Evolutionary conservation across 2,888 invertebrate species (phyloP).

Genomic region (Adelphocoris suturalis): DNA sequence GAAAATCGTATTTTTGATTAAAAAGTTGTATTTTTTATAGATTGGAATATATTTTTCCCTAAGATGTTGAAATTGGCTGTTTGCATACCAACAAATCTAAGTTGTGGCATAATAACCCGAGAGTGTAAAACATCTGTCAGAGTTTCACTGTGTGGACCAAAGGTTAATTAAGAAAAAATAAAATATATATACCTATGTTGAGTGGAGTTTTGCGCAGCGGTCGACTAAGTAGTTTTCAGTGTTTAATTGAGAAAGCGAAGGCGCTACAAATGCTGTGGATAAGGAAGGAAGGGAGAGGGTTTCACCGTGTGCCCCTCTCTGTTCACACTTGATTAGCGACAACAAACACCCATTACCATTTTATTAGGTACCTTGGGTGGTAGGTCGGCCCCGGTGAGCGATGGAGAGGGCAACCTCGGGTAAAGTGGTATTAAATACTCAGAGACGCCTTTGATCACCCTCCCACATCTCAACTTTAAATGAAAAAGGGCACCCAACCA

Average conservation of each 20-base stretch:
- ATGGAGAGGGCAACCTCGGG: conserved; percentile 77
- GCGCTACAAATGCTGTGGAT: not conserved
- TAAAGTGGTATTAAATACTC: conserved; percentile 82
- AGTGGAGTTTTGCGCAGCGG: conserved; percentile 21
- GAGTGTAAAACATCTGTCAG: too few species aligned
- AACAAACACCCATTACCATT: conserved; percentile 86
- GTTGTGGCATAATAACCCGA: too few species aligned
- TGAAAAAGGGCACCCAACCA: conserved; percentile 76
- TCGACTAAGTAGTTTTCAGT: conserved; percentile 65
- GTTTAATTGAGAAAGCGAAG: conserved; percentile 52
- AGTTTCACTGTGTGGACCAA: too few species aligned
- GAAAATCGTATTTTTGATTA: too few species aligned
- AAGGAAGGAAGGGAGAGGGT: conserved; percentile 26
- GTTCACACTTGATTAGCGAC: conserved; percentile 79
- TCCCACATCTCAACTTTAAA: conserved; percentile 77
- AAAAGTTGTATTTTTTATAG: too few species aligned
- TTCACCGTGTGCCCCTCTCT: conserved; percentile 65
- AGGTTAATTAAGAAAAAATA: too few species aligned
- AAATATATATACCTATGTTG: too few species aligned
- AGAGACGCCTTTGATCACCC: conserved; percentile 80
- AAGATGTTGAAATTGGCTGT: too few species aligned
- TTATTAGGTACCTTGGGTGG: conserved; percentile 80
- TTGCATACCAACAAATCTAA: too few species aligned
- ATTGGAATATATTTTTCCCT: too few species aligned
- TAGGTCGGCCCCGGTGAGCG: conserved; percentile 78